phyloP scores from a whole-genome alignment of 2,797 vertebrate genomes.

The Parauchenoglanis ngamensis region DNA sequence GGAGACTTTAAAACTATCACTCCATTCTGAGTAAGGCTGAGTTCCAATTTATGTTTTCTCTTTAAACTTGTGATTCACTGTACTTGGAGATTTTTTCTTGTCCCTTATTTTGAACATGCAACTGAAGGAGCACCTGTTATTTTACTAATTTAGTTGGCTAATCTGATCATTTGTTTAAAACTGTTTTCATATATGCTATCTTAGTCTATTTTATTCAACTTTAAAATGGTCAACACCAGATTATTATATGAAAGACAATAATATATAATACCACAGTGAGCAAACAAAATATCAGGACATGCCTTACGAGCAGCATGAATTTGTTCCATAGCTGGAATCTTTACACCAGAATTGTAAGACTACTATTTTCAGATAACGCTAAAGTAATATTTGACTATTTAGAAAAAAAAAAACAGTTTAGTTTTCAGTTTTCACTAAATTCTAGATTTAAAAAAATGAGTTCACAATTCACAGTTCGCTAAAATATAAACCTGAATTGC shows the following conservation, averaged over 20 bases:
- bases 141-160: neutral
- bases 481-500: neutral
- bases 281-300: neutral
- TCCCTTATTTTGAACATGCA: neutral
- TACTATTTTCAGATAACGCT: neutral
- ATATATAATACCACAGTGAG: neutral
- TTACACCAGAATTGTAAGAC: neutral
- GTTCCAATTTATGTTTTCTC: neutral
- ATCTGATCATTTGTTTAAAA: neutral
- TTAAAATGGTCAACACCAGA: neutral
- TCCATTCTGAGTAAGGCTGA: neutral
- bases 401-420: neutral
- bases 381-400: neutral
- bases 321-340: neutral
- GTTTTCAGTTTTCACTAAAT: neutral
- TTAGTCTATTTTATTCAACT: neutral
- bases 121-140: neutral
- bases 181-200: neutral
- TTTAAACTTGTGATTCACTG: neutral
- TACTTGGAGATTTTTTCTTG: neutral
- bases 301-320: neutral
- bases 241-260: neutral
- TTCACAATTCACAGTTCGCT: conserved; percentile 5
- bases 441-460: neutral
- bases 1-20: neutral